These are phyloP conservation scores for Thunnus thynnus DNA, from an alignment of 2,113 vertebrate species.

Conservation along the genomic window DNA sequence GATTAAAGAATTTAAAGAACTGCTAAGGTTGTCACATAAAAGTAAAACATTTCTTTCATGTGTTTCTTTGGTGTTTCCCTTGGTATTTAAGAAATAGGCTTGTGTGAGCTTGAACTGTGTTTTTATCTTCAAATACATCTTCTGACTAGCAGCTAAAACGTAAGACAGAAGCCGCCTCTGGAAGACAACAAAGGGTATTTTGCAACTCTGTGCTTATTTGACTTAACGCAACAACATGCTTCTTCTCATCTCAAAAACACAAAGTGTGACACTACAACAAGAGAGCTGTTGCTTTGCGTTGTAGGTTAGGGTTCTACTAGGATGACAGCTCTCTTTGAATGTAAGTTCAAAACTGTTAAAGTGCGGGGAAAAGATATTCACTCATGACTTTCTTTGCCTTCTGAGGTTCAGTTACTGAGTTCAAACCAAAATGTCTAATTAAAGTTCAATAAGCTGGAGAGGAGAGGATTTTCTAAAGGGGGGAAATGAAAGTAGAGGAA, in stretches of 20 bases:
- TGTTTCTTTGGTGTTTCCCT: slow-evolving; percentile 44
- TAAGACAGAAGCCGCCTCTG: slow-evolving; percentile 37
- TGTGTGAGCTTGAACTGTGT: slow-evolving; percentile 21
- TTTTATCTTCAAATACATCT: slow-evolving; percentile 59
- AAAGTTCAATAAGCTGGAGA: slow-evolving; percentile 51
- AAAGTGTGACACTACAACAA: slow-evolving; percentile 44
- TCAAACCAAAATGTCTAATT: slow-evolving; percentile 68
- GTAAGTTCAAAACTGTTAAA: slow-evolving; percentile 29
- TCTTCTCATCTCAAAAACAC: slow-evolving; percentile 31
- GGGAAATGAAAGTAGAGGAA: slow-evolving; percentile 20
- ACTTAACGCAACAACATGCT: slow-evolving; percentile 30
- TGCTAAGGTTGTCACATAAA: slow-evolving; percentile 62
- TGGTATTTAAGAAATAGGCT: slow-evolving; percentile 23
- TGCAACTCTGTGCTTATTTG: slow-evolving; percentile 27
- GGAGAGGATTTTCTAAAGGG: slow-evolving; percentile 34
- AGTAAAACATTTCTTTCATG: slow-evolving; percentile 38
- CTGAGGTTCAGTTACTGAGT: slow-evolving; percentile 24
- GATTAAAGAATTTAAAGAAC: slow-evolving; percentile 50
- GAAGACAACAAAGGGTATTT: slow-evolving; percentile 53
- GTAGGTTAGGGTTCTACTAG: not conserved
- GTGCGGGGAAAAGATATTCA: slow-evolving; percentile 38
- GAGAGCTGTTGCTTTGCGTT: slow-evolving; percentile 30
- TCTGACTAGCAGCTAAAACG: slow-evolving; percentile 34
- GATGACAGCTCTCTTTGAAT: slow-evolving; percentile 61
- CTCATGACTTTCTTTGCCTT: slow-evolving; percentile 6